phyloP scores from a whole-genome alignment of 2,113 vertebrate species.

The Meleagris gallopavo region DNA sequence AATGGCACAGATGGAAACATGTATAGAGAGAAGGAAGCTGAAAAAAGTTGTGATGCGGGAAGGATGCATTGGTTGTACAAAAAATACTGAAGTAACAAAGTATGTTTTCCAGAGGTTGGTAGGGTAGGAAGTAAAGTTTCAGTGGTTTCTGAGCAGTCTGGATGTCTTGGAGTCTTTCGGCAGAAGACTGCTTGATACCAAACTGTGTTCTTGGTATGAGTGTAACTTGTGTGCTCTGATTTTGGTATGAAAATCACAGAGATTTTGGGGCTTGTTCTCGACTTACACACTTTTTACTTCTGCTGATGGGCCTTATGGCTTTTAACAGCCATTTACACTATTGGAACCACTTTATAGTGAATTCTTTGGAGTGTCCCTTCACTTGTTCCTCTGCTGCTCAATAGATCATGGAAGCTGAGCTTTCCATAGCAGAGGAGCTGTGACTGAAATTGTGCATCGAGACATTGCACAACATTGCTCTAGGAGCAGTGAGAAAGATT shows the following conservation, averaged over 20 bases:
- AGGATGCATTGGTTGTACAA: too few relatives aligned
- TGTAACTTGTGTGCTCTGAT: background rate
- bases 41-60: background rate
- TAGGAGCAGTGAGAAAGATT: background rate
- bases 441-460: background rate
- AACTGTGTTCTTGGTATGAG: background rate
- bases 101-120: background rate
- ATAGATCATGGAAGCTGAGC: background rate
- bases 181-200: background rate
- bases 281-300: constrained; percentile 55
- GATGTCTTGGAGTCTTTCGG: background rate
- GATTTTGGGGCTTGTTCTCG: background rate
- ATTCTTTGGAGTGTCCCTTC: background rate
- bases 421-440: background rate
- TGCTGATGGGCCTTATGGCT: constrained; percentile 55
- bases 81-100: background rate
- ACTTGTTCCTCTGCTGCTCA: background rate
- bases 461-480: background rate
- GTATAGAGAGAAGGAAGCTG: background rate
- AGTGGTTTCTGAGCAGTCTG: background rate
- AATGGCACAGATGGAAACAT: background rate
- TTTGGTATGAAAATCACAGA: background rate
- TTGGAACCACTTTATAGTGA: constrained; percentile 68
- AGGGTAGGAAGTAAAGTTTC: background rate
- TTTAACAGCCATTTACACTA: constrained; percentile 21